Conservation (phyloP, 2,797 vertebrate genomes). For the Danio tinwini region DNA sequence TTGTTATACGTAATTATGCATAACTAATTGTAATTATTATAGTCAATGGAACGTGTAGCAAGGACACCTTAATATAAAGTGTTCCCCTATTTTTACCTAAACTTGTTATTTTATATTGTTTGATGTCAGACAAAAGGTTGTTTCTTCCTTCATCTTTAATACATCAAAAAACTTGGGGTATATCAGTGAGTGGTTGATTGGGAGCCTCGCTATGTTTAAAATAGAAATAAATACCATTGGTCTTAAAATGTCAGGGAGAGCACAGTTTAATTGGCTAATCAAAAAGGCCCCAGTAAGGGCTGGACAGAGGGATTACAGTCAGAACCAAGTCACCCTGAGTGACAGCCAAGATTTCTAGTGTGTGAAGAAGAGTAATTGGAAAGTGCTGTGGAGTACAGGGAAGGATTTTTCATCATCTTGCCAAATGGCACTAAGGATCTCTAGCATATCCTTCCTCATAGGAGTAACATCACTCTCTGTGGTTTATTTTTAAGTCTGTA, state of each 20-base stretch:
- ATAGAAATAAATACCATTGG: conserved; percentile 59
- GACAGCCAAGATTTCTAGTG: conserved; percentile 63
- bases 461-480: conserved; percentile 52
- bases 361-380: conserved; percentile 62
- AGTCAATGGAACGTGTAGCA: too few species aligned
- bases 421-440: conserved; percentile 62
- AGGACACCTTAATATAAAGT: too few species aligned
- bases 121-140: not conserved
- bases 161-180: conserved; percentile 20
- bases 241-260: conserved; percentile 59
- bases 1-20: too few species aligned
- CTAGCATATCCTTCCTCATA: conserved; percentile 55
- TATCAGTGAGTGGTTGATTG: conserved; percentile 35
- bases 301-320: conserved; percentile 60
- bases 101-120: not conserved
- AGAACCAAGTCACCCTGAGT: conserved; percentile 61
- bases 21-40: too few species aligned
- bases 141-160: conserved; percentile 32
- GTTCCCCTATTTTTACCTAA: not conserved
- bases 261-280: conserved; percentile 61
- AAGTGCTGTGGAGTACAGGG: conserved; percentile 55
- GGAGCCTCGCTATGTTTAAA: conserved; percentile 47
- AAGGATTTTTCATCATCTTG: conserved; percentile 59
- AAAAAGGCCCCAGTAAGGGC: conserved; percentile 59
- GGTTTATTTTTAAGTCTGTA: conserved; percentile 49